Conservation (phyloP, 2,797 vertebrate species). For the Dicrostonyx torquatus region DNA sequence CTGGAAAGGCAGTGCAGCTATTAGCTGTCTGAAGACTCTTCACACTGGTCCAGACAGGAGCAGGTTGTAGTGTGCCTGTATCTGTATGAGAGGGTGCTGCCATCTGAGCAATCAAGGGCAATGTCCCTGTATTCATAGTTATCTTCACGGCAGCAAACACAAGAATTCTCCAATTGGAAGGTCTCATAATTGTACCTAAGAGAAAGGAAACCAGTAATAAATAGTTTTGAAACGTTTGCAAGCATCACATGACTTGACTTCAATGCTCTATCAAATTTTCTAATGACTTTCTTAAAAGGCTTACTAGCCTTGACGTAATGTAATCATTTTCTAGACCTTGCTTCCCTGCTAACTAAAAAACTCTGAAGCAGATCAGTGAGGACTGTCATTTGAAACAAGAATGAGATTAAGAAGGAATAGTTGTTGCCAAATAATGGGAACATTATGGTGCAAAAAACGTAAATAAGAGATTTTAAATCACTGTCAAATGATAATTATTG, state of each 20-base stretch:
- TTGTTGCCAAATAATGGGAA: not conserved
- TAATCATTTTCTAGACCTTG: not conserved
- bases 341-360: not conserved
- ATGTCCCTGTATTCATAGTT: slow-evolving; percentile 61
- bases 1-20: not conserved
- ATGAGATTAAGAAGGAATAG: not conserved
- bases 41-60: slow-evolving; percentile 65
- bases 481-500: slow-evolving; percentile 9
- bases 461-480: slow-evolving; percentile 8
- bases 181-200: slow-evolving; percentile 74
- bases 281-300: not conserved
- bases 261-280: not conserved
- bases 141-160: slow-evolving; percentile 75
- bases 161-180: slow-evolving; percentile 68
- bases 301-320: not conserved
- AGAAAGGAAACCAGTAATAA: not conserved
- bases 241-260: not conserved
- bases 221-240: slow-evolving; percentile 4
- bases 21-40: not conserved
- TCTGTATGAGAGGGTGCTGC: not conserved
- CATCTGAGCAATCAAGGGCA: slow-evolving; percentile 53
- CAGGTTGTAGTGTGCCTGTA: slow-evolving; percentile 70
- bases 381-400: not conserved
- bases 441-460: not conserved
- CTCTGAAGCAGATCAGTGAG: not conserved